A percentile compares a stretch with the other conserved stretches of the same genome.
Conservation (phyloP, 2,797 vertebrate genomes). For the Notolabrus celidotus region DNA sequence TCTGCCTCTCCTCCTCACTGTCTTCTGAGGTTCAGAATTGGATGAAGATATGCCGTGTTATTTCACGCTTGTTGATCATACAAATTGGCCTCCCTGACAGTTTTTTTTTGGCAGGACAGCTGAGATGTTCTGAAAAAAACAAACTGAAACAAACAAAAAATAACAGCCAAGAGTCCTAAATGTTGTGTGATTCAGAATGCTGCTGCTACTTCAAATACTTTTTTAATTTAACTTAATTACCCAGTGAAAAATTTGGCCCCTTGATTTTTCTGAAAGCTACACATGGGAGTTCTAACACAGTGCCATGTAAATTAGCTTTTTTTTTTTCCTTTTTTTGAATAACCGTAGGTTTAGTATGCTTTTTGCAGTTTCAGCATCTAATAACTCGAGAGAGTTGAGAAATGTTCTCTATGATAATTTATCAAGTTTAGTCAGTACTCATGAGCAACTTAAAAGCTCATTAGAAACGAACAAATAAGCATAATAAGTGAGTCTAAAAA, state of each 20-base stretch:
- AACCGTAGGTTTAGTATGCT: no score
- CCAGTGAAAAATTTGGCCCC: neutral
- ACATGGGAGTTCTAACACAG: neutral
- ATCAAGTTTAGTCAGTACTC: no score
- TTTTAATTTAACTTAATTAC: no score
- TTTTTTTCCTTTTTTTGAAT: no score
- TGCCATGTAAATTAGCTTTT: no score
- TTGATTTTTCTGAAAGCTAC: slow-evolving; percentile 12
- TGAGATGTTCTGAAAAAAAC: neutral
- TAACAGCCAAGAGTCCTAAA: neutral
- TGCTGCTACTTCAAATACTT: neutral
- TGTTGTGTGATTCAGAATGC: neutral
- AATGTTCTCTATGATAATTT: no score
- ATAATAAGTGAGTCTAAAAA: no score
- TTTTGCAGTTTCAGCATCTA: no score
- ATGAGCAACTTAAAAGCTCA: no score
- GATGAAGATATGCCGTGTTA: slow-evolving; percentile 17
- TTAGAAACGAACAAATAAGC: no score
- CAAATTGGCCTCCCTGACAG: slow-evolving; percentile 27
- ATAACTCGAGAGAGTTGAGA: no score
- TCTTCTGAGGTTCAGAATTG: neutral
- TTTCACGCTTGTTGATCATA: slow-evolving; percentile 28
- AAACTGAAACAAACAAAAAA: slow-evolving; percentile 11
- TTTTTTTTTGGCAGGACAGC: slow-evolving; percentile 18
- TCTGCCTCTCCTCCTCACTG: neutral